Base-by-base conservation (phyloP, 2,113 vertebrate species). In the Chamaetylas fuelleborni region DNA sequence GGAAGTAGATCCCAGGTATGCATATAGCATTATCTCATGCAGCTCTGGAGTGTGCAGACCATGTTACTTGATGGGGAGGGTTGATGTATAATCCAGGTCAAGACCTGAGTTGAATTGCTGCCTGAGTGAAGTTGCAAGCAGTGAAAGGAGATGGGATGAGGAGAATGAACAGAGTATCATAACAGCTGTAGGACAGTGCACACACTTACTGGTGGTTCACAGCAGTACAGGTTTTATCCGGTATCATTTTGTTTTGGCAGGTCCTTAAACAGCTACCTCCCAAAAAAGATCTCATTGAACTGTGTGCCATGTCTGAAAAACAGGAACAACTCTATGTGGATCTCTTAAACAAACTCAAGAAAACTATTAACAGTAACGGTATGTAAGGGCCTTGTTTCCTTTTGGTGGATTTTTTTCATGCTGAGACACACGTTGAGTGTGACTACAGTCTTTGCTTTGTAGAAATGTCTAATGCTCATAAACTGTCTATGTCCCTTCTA, bases 261-360 rank as follows among this genome's bases (percentile, higher is more conserved):
- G 99, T 99, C 38, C 98, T 99, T 77, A 98, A 99, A 89, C 98
- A 99, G 33, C 98, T 99, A 40, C 99, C 99, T 74, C 98, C 98
- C 28, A 99, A 99, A 93, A 98, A 98, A 92, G 99, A 99, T 78
- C 97, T 92, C 14, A 74, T 99, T 31, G 98, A 99, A 58, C 95
- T 97, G 73, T 99, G 99, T 96, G 71, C 97, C 33, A 99, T 99
- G 99, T 99, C 98, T 90, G 98, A 99, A 53, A 98, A 98, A 58
- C 99, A 99, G 92, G 97, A 98, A 33, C 96, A 97, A 6, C 98
- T 99, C 2, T 99, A 99, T 88, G 85, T 97, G 62, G 93, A 70
- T 53, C 98, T 99, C 58, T 97, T 99, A 34, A 97, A 97, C 86
- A 99, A 97, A 85, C 74, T 99, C 34, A 99, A 99, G 97, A 97